phyloP scores from a whole-genome alignment of 2,113 vertebrate species.

The Microcebus ravelobensis region DNA sequence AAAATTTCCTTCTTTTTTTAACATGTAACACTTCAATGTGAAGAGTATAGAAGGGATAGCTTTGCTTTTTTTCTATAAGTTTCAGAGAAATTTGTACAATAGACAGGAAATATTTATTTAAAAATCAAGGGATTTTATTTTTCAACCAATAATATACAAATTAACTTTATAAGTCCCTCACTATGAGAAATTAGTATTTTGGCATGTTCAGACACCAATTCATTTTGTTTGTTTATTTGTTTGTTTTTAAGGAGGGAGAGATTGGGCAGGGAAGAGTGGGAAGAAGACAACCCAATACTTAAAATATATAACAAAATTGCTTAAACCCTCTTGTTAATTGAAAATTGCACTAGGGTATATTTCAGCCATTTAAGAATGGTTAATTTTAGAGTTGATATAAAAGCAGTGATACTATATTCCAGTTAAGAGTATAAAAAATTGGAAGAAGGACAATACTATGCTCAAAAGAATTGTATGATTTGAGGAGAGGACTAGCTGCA shows the following conservation, averaged over 20 bases:
- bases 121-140: background rate
- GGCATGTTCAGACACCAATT: background rate
- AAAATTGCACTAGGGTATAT: background rate
- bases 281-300: background rate
- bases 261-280: too few relatives aligned
- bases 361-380: background rate
- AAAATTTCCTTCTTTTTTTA: constrained; percentile 44
- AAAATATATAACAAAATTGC: background rate
- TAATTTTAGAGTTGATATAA: background rate
- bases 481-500: background rate
- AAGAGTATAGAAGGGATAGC: background rate
- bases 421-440: background rate
- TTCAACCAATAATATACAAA: background rate
- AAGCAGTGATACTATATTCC: background rate
- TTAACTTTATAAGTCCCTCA: background rate
- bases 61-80: constrained; percentile 49
- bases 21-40: constrained; percentile 59
- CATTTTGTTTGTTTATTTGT: background rate
- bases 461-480: background rate
- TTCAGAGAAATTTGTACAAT: constrained; percentile 64
- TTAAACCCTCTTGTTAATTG: background rate
- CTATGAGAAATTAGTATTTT: background rate
- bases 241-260: too few relatives aligned
- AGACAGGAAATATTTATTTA: constrained; percentile 42
- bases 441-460: background rate